Conservation (phyloP, 2,888 invertebrate genomes). For the Aspidiotus rigidus region DNA sequence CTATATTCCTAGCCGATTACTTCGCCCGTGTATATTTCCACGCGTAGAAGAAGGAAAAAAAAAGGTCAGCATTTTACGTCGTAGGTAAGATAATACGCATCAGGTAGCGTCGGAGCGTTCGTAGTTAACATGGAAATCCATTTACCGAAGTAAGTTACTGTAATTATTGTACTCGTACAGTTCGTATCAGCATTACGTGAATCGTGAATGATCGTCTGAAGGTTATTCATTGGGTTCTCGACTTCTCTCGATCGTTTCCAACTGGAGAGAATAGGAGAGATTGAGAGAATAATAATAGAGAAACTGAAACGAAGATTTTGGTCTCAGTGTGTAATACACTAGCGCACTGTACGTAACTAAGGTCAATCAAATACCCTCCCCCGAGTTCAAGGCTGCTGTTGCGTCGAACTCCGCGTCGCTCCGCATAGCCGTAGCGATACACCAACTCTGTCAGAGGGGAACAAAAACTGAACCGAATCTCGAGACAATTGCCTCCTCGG, state of each 20-base stretch:
- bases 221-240: constrained; percentile 11
- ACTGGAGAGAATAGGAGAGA: constrained; percentile 12
- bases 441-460: background rate
- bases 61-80: no score
- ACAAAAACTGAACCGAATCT: constrained; percentile 25
- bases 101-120: no score
- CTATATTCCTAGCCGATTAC: no score
- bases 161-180: no score
- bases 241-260: constrained; percentile 3
- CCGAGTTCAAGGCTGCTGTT: constrained; percentile 35
- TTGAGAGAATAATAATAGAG: background rate
- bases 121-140: no score
- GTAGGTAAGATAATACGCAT: no score
- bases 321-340: constrained; percentile 1
- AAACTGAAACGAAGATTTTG: constrained; percentile 18
- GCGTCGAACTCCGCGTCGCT: constrained; percentile 27
- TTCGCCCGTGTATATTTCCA: no score
- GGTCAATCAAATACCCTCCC: constrained; percentile 35
- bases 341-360: constrained; percentile 22
- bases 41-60: no score
- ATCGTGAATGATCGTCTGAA: constrained; percentile 31
- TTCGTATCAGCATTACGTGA: no score
- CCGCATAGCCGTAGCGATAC: background rate
- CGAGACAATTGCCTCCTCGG: constrained; percentile 34
- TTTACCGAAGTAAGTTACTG: no score